A percentile compares a stretch with the other conserved stretches of the same genome.
Evolutionary conservation across 2,797 vertebrate species (phyloP).

Genomic region (Cyprinodon diabolis): DNA sequence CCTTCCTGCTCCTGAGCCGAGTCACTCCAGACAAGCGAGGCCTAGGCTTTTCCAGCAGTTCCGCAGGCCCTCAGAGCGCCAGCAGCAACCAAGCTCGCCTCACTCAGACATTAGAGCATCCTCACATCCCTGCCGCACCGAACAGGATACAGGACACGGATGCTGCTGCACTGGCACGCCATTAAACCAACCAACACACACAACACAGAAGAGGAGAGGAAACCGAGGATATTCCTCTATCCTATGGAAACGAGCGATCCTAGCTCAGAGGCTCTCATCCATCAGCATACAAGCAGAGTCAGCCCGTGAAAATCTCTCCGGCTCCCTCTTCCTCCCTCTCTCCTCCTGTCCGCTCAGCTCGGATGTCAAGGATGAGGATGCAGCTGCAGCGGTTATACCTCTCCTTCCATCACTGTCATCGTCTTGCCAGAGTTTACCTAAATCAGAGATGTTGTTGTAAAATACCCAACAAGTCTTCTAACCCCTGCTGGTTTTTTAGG

Average conservation of each 20-base stretch:
- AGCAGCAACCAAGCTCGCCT: slow-evolving; percentile 65
- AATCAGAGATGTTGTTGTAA: slow-evolving; percentile 61
- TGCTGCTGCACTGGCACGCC: slow-evolving; percentile 54
- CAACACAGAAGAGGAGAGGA: slow-evolving; percentile 20
- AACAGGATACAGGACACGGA: slow-evolving; percentile 49
- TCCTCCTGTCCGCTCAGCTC: slow-evolving; percentile 55
- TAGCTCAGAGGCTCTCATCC: slow-evolving; percentile 61
- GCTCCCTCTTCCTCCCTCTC: slow-evolving; percentile 41
- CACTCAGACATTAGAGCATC: slow-evolving; percentile 77
- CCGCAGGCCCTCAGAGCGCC: slow-evolving; percentile 70
- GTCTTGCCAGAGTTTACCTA: slow-evolving; percentile 38
- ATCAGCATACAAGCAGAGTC: slow-evolving; percentile 32
- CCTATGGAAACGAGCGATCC: slow-evolving; percentile 75
- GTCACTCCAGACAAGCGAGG: slow-evolving; percentile 70
- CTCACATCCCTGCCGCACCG: slow-evolving; percentile 60
- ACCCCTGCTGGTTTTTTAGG: slow-evolving; percentile 68
- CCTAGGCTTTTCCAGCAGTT: slow-evolving; percentile 81
- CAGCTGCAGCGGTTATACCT: slow-evolving; percentile 52
- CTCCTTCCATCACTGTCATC: slow-evolving; percentile 51
- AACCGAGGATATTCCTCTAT: slow-evolving; percentile 54
- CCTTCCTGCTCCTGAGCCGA: slow-evolving; percentile 53
- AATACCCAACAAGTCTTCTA: slow-evolving; percentile 78
- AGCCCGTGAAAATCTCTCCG: slow-evolving; percentile 57
- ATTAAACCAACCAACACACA: slow-evolving; percentile 31
- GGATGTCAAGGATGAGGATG: slow-evolving; percentile 57